A percentile compares a stretch with the other conserved stretches of the same genome.
Evolutionary conservation across 1,140 invertebrate genomes (phyloP).

Genomic region (Augochlora pura): DNA sequence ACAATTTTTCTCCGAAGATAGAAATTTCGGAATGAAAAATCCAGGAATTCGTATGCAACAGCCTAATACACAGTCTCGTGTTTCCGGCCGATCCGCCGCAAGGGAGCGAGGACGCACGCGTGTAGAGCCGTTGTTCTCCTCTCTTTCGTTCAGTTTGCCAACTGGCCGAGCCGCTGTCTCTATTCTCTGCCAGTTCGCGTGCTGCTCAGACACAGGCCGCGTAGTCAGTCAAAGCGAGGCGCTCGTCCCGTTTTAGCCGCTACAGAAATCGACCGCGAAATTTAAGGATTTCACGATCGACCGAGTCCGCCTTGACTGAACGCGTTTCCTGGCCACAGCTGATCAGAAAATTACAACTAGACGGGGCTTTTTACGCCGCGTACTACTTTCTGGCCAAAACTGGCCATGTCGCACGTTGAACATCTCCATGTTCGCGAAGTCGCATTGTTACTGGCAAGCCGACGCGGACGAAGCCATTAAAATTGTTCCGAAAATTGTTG

Average conservation of each 20-base stretch:
- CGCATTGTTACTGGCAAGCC: neutral
- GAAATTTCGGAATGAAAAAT: too few relatives aligned
- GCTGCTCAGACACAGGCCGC: neutral
- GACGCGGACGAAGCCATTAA: neutral
- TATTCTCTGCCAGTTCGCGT: neutral
- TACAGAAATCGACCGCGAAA: neutral
- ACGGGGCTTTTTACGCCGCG: too few relatives aligned
- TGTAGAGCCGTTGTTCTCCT: neutral
- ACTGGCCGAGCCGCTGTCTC: neutral
- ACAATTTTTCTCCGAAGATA: too few relatives aligned
- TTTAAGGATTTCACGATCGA: neutral
- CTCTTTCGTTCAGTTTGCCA: neutral
- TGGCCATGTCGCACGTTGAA: neutral
- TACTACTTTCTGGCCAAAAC: neutral
- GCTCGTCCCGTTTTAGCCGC: neutral
- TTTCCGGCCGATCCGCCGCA: neutral
- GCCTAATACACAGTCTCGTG: neutral
- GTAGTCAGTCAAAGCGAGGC: neutral
- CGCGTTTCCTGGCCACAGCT: too few relatives aligned
- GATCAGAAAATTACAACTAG: too few relatives aligned
- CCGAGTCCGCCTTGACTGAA: neutral
- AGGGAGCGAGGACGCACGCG: neutral
- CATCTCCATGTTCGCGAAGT: neutral
- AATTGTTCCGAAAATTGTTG: neutral
- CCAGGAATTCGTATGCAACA: too few relatives aligned